A percentile compares a stretch with the other conserved stretches of the same genome.
These are phyloP conservation scores for Drosophila teissieri DNA, from an alignment of 1,140 invertebrate species.

Conservation along the genomic window DNA sequence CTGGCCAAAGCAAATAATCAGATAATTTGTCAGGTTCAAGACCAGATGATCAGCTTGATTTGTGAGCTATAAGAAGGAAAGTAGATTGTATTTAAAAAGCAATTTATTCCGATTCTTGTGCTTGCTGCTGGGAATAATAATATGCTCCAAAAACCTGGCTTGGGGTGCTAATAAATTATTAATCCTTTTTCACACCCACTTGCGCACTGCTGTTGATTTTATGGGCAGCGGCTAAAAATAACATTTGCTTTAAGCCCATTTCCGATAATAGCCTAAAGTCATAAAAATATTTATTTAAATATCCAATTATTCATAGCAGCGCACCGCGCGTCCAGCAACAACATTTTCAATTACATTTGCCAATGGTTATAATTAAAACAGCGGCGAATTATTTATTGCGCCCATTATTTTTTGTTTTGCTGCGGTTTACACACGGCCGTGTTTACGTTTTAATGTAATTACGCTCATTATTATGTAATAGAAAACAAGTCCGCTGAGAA, in stretches of 20 bases:
- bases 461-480: conserved; percentile 48
- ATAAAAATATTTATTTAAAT: conserved; percentile 1
- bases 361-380: conserved; percentile 49
- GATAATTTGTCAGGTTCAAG: conserved; percentile 4
- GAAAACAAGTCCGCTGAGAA: conserved; percentile 37
- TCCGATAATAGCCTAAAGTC: conserved; percentile 3
- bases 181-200: conserved; percentile 5
- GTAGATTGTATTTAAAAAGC: neutral
- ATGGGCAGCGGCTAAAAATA: conserved; percentile 6
- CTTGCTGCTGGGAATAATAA: neutral
- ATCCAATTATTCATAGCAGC: conserved; percentile 24
- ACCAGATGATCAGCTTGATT: conserved; percentile 10
- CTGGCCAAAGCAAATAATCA: conserved; percentile 11
- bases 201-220: neutral
- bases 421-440: conserved; percentile 39
- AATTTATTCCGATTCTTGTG: neutral
- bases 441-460: conserved; percentile 44
- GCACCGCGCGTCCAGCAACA: neutral
- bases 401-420: conserved; percentile 29
- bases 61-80: neutral
- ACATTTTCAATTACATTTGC: conserved; percentile 19
- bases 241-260: neutral
- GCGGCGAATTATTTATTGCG: conserved; percentile 41
- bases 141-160: no score
- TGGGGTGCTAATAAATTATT: neutral